Conservation (phyloP, 1,140 invertebrate species). For the Hormaphis cornu region DNA sequence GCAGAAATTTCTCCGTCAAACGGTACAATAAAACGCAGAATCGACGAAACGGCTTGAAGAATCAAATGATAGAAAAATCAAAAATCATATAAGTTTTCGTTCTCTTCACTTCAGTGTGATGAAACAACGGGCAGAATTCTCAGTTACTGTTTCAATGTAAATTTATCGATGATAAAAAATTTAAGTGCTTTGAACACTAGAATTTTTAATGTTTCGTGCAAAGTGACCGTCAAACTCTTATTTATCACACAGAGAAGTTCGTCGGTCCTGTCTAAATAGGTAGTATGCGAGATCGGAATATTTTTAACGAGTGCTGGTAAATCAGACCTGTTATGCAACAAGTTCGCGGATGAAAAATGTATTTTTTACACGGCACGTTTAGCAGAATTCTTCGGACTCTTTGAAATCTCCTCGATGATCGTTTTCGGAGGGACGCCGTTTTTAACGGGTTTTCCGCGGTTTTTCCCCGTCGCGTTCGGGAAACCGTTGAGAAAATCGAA, state of each 20-base stretch:
- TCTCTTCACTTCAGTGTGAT: constrained; percentile 34
- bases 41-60: constrained; percentile 31
- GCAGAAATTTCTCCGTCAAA: neutral
- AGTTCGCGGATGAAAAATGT: constrained; percentile 2
- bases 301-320: neutral
- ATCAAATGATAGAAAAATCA: constrained; percentile 31
- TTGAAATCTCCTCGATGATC: too few species aligned
- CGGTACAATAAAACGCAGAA: constrained; percentile 31
- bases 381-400: neutral
- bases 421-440: too few species aligned
- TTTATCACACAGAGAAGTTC: constrained; percentile 30
- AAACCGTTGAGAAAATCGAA: too few species aligned
- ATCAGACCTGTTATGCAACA: neutral
- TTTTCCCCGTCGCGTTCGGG: too few species aligned
- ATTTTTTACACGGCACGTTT: constrained; percentile 1
- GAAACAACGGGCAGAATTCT: constrained; percentile 28
- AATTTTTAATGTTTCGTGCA: constrained; percentile 38
- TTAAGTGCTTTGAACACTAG: constrained; percentile 38
- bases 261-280: constrained; percentile 28
- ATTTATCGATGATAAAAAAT: constrained; percentile 26
- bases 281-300: constrained; percentile 33
- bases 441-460: too few species aligned
- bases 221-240: constrained; percentile 5
- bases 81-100: constrained; percentile 17
- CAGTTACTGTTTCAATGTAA: constrained; percentile 28